Evolutionary conservation across 2,888 invertebrate genomes (phyloP), one percentile per base, ranked within the genome.

Genomic region (Cephonodes hylas): DNA sequence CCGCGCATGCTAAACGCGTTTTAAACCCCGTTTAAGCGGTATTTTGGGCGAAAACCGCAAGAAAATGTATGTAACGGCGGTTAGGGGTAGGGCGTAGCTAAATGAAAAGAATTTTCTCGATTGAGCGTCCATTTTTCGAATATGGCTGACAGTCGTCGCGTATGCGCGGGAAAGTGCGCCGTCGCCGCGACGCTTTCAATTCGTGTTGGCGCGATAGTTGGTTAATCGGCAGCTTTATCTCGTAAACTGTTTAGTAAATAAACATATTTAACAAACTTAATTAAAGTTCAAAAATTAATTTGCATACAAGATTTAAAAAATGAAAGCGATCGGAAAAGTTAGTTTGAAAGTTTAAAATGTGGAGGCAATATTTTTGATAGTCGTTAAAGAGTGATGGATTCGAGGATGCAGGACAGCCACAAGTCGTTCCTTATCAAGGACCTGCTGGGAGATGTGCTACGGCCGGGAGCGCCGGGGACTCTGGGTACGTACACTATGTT

Each of bases 391-490:
- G 46, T 46, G 45, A 83, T 82, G 84, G 80, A 82, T 68, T 81
- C 76, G 18, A 88, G 77, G 62, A 89, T 91, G 94, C 95, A 93
- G 89, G 95, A 93, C 88, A 95, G 93, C 71, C 93, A 94, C 75
- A 97, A 97, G 82, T 97, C 97, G 8, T 97, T 97, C 85, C 88
- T 97, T 66, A 97, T 97, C 71, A 95, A 96, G 79, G 97, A 97
- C 84, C 93, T 97, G 53, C 93, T 97, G 60, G 96, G 97, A 13
- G 97, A 97, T 77, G 95, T 96, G 66, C 83, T 96, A 71, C 84
- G 85, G 53, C 86, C 90, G 1, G 86, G 83, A 2, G 77, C 71
- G 0, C 65, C 70, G 56, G 79, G 80, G 64, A 63, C 65, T 1
- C 46, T 73, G 60, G 76, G 77, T 82, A 72, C 23, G 79, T 75